A percentile compares a stretch with the other conserved stretches of the same genome.
These are phyloP conservation scores for Panurus biarmicus DNA, from an alignment of 2,113 vertebrate species.

Conservation along the genomic window DNA sequence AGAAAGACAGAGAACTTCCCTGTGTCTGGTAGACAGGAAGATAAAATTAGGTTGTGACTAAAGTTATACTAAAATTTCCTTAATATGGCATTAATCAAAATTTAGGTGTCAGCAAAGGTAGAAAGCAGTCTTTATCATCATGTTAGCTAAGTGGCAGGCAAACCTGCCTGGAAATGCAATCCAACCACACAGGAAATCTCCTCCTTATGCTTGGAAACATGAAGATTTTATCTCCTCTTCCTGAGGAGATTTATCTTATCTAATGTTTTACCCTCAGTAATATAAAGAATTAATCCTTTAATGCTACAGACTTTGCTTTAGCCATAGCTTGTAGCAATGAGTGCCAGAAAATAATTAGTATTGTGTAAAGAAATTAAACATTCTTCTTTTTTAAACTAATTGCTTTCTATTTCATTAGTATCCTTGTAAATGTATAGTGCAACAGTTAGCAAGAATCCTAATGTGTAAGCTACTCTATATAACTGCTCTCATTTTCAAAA, in stretches of 20 bases:
- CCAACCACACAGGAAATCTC: not conserved
- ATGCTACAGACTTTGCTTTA: not conserved
- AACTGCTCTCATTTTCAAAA: not conserved
- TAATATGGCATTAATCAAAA: not conserved
- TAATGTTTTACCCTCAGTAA: not conserved
- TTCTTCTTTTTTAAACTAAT: not conserved
- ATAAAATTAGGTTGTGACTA: not conserved
- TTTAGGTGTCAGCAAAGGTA: not conserved
- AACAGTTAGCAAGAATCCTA: not conserved
- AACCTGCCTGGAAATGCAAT: not conserved
- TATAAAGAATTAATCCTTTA: not conserved
- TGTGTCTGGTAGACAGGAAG: not conserved
- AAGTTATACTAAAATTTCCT: not conserved
- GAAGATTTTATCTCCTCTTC: not conserved
- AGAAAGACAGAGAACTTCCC: not conserved
- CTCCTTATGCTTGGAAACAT: not conserved
- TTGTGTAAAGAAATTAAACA: not conserved
- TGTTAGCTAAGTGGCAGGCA: not conserved
- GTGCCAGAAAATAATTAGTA: not conserved
- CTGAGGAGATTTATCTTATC: not conserved
- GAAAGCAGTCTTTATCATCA: not conserved
- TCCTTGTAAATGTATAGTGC: not conserved
- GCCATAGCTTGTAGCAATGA: not conserved
- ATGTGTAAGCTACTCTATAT: not conserved
- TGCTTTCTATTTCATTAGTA: not conserved